Conservation (phyloP, 2,888 invertebrate species). For the Temnothorax unifasciatus region DNA sequence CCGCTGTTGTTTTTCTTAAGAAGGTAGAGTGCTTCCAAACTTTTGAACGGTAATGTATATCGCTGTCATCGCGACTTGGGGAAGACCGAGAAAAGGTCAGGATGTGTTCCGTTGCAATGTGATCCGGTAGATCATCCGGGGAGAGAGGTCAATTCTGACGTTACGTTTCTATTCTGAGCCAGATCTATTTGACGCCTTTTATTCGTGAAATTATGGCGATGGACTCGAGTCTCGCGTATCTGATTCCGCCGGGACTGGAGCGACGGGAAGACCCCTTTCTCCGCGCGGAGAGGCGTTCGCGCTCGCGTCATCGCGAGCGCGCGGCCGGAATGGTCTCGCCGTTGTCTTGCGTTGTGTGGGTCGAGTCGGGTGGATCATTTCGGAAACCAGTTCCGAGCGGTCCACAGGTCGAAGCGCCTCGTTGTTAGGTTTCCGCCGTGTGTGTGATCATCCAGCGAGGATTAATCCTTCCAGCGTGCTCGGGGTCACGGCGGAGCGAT, state of each 20-base stretch:
- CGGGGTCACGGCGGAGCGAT: constrained; percentile 64
- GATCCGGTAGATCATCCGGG: constrained; percentile 1
- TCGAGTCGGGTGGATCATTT: constrained; percentile 67
- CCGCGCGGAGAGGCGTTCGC: constrained; percentile 10
- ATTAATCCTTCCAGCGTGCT: constrained; percentile 71
- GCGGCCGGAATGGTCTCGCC: constrained; percentile 54
- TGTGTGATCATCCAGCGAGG: constrained; percentile 70
- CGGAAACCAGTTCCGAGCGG: constrained; percentile 73
- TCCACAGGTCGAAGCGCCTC: constrained; percentile 50
- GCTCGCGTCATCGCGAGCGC: constrained; percentile 42
- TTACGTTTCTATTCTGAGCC: constrained; percentile 71
- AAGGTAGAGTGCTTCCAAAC: no score
- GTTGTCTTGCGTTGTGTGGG: constrained; percentile 61
- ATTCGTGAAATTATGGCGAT: constrained; percentile 72
- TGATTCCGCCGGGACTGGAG: constrained; percentile 25
- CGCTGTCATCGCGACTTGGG: not conserved
- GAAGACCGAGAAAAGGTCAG: not conserved
- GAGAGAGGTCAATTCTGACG: constrained; percentile 49
- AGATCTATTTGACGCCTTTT: constrained; percentile 77
- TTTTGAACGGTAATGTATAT: not conserved
- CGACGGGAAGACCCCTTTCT: constrained; percentile 3
- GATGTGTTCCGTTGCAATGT: constrained; percentile 39
- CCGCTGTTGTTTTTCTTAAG: no score
- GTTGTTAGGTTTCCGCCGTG: constrained; percentile 62
- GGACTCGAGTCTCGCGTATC: constrained; percentile 64